Conservation (phyloP, 2,113 vertebrate genomes). For the Scolopax mira region DNA sequence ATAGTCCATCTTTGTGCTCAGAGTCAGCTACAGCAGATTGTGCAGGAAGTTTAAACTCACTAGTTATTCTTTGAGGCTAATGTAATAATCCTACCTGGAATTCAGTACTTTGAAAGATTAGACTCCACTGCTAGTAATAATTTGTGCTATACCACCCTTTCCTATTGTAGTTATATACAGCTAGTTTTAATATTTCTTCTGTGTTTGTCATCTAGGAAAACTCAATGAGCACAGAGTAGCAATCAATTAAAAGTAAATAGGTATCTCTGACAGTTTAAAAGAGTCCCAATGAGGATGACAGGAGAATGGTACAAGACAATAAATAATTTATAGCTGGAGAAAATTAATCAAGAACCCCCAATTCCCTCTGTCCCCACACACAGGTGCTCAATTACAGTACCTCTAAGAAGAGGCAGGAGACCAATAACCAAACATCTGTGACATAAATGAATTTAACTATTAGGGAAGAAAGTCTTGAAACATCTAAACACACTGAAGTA, state of each 20-base stretch:
- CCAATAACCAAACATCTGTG: constrained; percentile 42
- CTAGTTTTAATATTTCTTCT: constrained; percentile 58
- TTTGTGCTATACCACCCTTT: background rate
- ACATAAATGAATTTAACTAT: constrained; percentile 55
- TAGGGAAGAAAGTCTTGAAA: constrained; percentile 32
- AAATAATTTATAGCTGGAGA: constrained; percentile 72
- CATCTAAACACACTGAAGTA: constrained; percentile 17
- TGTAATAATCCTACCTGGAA: background rate
- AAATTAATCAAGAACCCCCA: constrained; percentile 65
- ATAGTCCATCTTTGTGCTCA: background rate
- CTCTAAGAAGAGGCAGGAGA: constrained; percentile 59
- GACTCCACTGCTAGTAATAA: background rate
- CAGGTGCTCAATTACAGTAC: constrained; percentile 55
- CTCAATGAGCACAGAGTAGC: constrained; percentile 67
- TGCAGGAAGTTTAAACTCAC: background rate
- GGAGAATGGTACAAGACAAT: constrained; percentile 62
- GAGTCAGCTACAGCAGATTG: background rate
- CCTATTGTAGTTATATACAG: background rate
- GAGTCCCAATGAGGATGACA: constrained; percentile 65
- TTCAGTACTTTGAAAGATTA: background rate
- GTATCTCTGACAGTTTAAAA: constrained; percentile 72
- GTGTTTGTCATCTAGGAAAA: constrained; percentile 59
- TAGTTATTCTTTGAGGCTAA: background rate
- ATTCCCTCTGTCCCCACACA: constrained; percentile 35
- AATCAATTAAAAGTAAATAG: constrained; percentile 80